A percentile compares a stretch with the other conserved stretches of the same genome.
Evolutionary conservation across 2,797 vertebrate genomes (phyloP).

Genomic region (Pipistrellus nathusii): DNA sequence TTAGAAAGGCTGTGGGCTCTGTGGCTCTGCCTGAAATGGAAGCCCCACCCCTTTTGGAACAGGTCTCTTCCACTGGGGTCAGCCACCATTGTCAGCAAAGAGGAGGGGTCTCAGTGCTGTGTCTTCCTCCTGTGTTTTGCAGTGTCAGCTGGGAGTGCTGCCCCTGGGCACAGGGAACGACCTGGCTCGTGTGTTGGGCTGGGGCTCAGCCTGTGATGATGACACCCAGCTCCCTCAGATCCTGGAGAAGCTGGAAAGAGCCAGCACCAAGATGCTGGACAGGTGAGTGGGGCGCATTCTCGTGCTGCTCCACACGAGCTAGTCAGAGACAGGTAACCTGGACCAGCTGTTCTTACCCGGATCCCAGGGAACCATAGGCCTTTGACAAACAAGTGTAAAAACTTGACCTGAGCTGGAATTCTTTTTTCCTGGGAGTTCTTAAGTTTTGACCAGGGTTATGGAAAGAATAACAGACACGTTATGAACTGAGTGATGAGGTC

Average conservation of each 20-base stretch:
- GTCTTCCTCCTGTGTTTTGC: not conserved
- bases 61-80: rapidly evolving
- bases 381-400: not conserved
- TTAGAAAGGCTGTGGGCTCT: not conserved
- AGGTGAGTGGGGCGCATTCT: conserved; percentile 86
- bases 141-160: conserved; percentile 98
- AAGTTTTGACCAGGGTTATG: not conserved
- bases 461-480: not conserved
- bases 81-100: rapidly evolving
- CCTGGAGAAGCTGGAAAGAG: conserved; percentile 97
- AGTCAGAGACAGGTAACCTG: rapidly evolving
- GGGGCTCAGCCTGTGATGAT: conserved; percentile 98
- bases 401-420: not conserved
- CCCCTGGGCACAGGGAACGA: conserved; percentile 98
- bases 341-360: not conserved
- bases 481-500: not conserved
- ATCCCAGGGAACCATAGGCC: too few species aligned
- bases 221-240: conserved; percentile 97
- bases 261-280: conserved; percentile 98
- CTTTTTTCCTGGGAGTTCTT: not conserved
- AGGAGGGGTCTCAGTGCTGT: rapidly evolving
- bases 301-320: rapidly evolving
- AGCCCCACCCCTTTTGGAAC: rapidly evolving
- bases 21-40: not conserved
- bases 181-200: conserved; percentile 96